A percentile compares a stretch with the other conserved stretches of the same genome.
phyloP scores from a whole-genome alignment of 2,888 invertebrate species.

The Acanthacorydalis orientalis region DNA sequence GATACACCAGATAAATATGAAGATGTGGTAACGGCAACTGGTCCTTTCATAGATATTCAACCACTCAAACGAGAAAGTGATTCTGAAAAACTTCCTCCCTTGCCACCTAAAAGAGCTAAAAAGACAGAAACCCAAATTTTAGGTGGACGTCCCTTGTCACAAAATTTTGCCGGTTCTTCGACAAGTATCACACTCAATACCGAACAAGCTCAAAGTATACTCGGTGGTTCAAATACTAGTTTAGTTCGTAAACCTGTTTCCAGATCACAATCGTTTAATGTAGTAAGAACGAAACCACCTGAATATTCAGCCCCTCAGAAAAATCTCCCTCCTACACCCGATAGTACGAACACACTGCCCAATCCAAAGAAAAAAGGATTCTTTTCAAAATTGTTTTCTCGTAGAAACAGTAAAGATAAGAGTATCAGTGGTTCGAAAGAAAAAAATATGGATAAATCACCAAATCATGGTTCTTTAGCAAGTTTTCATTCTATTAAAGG shows the following conservation, averaged over 20 bases:
- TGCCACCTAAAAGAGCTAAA: constrained; percentile 64
- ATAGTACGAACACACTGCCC: constrained; percentile 24
- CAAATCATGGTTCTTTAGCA: constrained; percentile 11
- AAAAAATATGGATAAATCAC: constrained; percentile 4
- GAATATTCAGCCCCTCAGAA: constrained; percentile 29
- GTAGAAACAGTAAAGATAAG: constrained; percentile 34
- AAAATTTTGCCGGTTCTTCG: constrained; percentile 10
- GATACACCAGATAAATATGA: constrained; percentile 33
- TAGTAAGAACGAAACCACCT: constrained; percentile 14
- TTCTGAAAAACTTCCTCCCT: constrained; percentile 48
- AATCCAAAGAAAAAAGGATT: constrained; percentile 43
- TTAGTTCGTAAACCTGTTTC: constrained; percentile 14
- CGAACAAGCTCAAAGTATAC: constrained; percentile 13
- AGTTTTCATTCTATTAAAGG: constrained; percentile 19
- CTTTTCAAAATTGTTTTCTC: constrained; percentile 44
- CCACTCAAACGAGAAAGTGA: constrained; percentile 34
- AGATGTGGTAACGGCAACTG: constrained; percentile 32
- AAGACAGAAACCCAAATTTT: constrained; percentile 31
- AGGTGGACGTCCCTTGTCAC: constrained; percentile 11
- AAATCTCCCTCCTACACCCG: constrained; percentile 34
- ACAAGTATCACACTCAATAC: constrained; percentile 13
- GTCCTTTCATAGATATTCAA: constrained; percentile 27
- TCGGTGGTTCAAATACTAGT: constrained; percentile 14
- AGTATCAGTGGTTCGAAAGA: constrained; percentile 14
- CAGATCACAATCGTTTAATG: constrained; percentile 19